Evolutionary conservation across 1,140 invertebrate species (phyloP).

Genomic region (Planococcus citri): DNA sequence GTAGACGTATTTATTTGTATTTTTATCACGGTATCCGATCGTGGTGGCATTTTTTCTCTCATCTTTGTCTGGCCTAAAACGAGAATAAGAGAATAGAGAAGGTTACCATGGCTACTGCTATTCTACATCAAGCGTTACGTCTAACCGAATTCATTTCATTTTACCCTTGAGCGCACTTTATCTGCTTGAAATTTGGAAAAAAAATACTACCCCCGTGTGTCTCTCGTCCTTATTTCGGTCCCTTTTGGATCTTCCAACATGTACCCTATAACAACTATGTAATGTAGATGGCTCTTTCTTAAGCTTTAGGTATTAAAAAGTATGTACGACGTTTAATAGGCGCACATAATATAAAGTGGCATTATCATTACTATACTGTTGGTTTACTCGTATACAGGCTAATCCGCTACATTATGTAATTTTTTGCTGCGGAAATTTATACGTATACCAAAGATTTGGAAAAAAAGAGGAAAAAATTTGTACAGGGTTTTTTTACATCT

Average conservation of each 20-base stretch:
- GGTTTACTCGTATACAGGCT: too few relatives aligned
- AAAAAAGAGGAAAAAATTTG: too few relatives aligned
- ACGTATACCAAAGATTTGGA: too few relatives aligned
- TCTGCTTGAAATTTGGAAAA: slow-evolving; percentile 5
- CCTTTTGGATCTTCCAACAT: not conserved
- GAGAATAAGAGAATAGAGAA: not conserved
- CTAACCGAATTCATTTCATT: slow-evolving; percentile 17
- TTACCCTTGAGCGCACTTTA: slow-evolving; percentile 18
- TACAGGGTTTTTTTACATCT: too few relatives aligned
- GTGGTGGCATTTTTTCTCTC: slow-evolving; percentile 8
- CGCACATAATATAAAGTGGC: too few relatives aligned
- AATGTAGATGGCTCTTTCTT: not conserved
- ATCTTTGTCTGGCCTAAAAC: slow-evolving; percentile 4
- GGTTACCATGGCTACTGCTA: not conserved
- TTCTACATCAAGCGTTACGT: not conserved
- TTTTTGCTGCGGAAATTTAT: too few relatives aligned
- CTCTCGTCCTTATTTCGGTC: too few relatives aligned
- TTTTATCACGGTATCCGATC: slow-evolving; percentile 10
- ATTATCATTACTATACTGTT: too few relatives aligned
- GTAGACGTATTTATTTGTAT: slow-evolving; percentile 9
- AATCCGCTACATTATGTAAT: too few relatives aligned
- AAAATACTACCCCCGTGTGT: too few relatives aligned
- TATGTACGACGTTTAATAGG: not conserved
- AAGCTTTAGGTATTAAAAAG: not conserved
- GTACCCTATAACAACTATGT: not conserved